Conservation (phyloP, 1,140 invertebrate species). For the Caenorhabditis inopinata region DNA sequence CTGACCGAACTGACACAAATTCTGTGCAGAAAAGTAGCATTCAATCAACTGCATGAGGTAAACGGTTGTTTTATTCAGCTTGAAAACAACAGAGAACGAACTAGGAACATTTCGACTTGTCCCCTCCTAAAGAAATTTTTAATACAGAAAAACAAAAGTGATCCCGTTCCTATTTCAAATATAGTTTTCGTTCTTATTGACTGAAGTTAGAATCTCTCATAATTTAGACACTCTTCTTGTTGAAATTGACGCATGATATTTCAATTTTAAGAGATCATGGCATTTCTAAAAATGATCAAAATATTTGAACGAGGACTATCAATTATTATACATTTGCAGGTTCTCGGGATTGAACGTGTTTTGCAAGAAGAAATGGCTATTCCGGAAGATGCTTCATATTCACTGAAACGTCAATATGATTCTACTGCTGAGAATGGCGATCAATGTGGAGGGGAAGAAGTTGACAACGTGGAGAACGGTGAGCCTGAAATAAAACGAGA, state of each 20-base stretch:
- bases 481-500: too few species aligned
- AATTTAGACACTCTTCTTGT: too few species aligned
- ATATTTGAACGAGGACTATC: background rate
- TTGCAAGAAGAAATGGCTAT: background rate
- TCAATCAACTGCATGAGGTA: conserved; percentile 40
- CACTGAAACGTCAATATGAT: background rate
- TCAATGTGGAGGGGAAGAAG: background rate
- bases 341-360: conserved; percentile 33
- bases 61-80: background rate
- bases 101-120: too few species aligned
- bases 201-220: too few species aligned
- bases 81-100: too few species aligned
- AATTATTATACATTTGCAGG: background rate
- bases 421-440: background rate
- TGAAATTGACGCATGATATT: too few species aligned
- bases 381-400: too few species aligned
- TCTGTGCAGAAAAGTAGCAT: background rate
- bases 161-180: background rate
- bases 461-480: background rate
- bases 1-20: background rate
- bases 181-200: too few species aligned
- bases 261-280: too few species aligned
- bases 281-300: background rate
- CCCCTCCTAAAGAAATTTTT: too few species aligned
- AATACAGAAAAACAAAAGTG: too few species aligned